Evolutionary conservation across 2,113 vertebrate genomes (phyloP).

Genomic region (Pteronura brasiliensis): DNA sequence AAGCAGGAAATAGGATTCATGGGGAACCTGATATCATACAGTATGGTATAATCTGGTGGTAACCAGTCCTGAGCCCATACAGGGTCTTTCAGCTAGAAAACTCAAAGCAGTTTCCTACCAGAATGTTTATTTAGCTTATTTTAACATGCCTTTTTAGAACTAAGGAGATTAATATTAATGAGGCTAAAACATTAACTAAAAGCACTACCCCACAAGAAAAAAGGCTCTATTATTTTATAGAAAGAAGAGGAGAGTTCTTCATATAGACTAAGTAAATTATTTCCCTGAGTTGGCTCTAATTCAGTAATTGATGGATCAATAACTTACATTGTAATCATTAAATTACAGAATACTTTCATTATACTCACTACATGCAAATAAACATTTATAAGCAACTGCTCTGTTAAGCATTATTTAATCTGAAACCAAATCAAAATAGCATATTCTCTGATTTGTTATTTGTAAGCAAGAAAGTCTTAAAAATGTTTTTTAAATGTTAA

Average conservation of each 20-base stretch:
- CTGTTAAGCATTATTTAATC: background rate
- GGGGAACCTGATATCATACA: background rate
- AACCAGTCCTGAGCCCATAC: background rate
- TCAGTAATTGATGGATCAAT: slow-evolving; percentile 11
- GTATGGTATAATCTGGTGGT: background rate
- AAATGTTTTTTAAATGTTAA: background rate
- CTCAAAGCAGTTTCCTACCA: background rate
- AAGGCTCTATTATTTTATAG: background rate
- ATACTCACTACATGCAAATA: slow-evolving; percentile 5
- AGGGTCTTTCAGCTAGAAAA: background rate
- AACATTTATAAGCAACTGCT: slow-evolving; percentile 10
- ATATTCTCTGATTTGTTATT: slow-evolving; percentile 16
- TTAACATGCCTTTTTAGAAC: background rate
- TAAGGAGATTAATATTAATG: background rate
- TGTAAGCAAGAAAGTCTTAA: background rate
- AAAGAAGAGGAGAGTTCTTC: background rate
- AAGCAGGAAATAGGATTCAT: background rate
- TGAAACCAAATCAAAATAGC: slow-evolving; percentile 21
- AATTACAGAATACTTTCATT: slow-evolving; percentile 6
- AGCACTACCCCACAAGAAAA: background rate
- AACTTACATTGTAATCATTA: slow-evolving; percentile 6
- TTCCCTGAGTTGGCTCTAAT: background rate
- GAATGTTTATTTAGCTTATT: background rate
- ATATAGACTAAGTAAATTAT: background rate
- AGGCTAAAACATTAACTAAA: background rate